These are phyloP conservation scores for Eidolon dupreanum DNA, from an alignment of 2,797 vertebrate genomes.

Conservation along the genomic window DNA sequence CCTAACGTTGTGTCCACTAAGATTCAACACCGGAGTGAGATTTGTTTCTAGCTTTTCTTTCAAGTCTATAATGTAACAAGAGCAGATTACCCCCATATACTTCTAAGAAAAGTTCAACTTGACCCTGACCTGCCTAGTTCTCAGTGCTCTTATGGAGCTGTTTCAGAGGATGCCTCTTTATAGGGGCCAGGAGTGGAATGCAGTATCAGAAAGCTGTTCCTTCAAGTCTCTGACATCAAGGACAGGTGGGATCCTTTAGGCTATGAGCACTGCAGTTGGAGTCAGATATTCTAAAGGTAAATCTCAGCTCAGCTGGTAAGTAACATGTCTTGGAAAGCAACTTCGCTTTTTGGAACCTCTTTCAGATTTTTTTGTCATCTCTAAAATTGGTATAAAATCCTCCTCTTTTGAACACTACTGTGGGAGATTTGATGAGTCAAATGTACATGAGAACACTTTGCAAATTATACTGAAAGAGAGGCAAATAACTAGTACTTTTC, in stretches of 20 bases:
- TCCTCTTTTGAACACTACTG: not conserved
- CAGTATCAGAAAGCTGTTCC: not conserved
- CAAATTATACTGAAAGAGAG: not conserved
- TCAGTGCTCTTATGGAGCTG: not conserved
- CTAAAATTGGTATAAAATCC: not conserved
- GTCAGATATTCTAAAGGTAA: not conserved
- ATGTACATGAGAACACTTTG: not conserved
- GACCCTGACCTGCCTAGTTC: not conserved
- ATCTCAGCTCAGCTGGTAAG: not conserved
- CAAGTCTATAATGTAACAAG: not conserved
- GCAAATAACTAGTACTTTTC: not conserved
- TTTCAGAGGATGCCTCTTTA: not conserved
- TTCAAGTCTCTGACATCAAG: not conserved
- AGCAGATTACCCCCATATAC: not conserved
- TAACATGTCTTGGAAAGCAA: not conserved
- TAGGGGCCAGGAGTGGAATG: accelerated
- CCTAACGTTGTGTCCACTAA: not conserved
- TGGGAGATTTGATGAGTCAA: not conserved
- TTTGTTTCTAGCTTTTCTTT: not conserved
- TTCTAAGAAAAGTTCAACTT: not conserved
- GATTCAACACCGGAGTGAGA: not conserved
- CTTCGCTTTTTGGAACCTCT: not conserved
- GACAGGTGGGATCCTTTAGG: not conserved
- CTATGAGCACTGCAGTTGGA: not conserved
- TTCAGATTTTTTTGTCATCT: not conserved